phyloP scores from a whole-genome alignment of 2,888 invertebrate species.

The Lithophane leautieri region DNA sequence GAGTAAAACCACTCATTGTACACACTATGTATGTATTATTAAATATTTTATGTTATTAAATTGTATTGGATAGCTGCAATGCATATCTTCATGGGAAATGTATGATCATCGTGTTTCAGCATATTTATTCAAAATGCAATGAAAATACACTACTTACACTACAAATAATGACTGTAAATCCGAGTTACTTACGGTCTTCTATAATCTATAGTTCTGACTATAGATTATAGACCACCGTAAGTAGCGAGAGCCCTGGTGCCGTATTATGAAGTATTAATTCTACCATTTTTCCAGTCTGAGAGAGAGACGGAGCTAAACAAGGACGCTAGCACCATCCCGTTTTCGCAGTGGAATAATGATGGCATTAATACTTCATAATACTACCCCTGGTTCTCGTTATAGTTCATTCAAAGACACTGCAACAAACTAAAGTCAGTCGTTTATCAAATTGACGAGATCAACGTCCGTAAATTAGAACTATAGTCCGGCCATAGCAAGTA shows the following conservation, averaged over 20 bases:
- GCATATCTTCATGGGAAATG: background rate
- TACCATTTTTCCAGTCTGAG: too few relatives aligned
- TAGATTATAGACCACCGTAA: too few relatives aligned
- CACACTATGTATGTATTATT: conserved; percentile 2
- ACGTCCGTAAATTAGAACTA: too few relatives aligned
- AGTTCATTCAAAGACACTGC: background rate
- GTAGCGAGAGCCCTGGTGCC: too few relatives aligned
- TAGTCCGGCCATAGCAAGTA: too few relatives aligned
- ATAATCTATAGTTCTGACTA: background rate
- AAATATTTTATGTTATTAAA: background rate
- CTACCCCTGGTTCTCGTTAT: too few relatives aligned
- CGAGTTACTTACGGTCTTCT: too few relatives aligned
- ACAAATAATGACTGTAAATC: background rate
- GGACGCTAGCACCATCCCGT: too few relatives aligned
- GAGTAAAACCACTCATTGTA: conserved; percentile 7
- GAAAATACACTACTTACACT: background rate
- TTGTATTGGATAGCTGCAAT: background rate
- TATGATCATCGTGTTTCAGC: background rate
- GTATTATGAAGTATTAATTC: too few relatives aligned
- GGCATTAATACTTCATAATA: too few relatives aligned
- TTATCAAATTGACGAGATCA: background rate
- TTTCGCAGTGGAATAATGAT: too few relatives aligned
- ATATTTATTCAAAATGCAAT: background rate
- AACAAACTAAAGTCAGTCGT: background rate
- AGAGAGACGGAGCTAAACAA: too few relatives aligned